These are phyloP conservation scores for Danio albolineatus DNA, from an alignment of 2,797 vertebrate species.

Conservation along the genomic window DNA sequence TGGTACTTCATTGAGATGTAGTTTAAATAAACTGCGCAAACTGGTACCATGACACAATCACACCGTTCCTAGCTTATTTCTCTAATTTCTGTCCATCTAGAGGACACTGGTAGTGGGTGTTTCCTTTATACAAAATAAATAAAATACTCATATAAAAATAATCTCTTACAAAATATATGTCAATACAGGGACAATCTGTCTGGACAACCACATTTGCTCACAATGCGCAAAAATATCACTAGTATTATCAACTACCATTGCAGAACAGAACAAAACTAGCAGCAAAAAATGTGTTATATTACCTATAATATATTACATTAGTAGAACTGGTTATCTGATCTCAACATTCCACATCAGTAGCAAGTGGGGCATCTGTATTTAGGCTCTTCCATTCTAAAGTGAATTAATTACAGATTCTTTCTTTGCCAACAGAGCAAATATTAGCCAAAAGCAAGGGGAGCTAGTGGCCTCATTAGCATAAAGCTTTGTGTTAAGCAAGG, in stretches of 20 bases:
- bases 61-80: conserved; percentile 66
- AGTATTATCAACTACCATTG: conserved; percentile 59
- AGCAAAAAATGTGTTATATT: conserved; percentile 84
- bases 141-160: conserved; percentile 98
- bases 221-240: conserved; percentile 59
- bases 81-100: conserved; percentile 56
- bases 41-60: conserved; percentile 68
- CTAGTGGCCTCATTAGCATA: conserved; percentile 47
- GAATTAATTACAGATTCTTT: conserved; percentile 54
- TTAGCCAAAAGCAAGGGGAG: conserved; percentile 44
- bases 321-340: conserved; percentile 73
- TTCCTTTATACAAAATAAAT: conserved; percentile 89
- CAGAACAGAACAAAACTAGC: conserved; percentile 83
- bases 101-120: conserved; percentile 71
- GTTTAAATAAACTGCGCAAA: conserved; percentile 66
- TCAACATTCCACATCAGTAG: conserved; percentile 78
- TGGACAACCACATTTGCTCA: conserved; percentile 75
- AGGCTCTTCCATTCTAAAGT: conserved; percentile 57
- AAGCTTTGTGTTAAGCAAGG: conserved; percentile 54
- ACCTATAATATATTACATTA: conserved; percentile 71
- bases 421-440: conserved; percentile 44
- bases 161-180: conserved; percentile 97
- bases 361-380: conserved; percentile 73
- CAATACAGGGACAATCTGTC: conserved; percentile 79
- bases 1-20: conserved; percentile 62